These are phyloP conservation scores for Spinibarbus caldwelli DNA, from an alignment of 2,797 vertebrate species.

Conservation along the genomic window DNA sequence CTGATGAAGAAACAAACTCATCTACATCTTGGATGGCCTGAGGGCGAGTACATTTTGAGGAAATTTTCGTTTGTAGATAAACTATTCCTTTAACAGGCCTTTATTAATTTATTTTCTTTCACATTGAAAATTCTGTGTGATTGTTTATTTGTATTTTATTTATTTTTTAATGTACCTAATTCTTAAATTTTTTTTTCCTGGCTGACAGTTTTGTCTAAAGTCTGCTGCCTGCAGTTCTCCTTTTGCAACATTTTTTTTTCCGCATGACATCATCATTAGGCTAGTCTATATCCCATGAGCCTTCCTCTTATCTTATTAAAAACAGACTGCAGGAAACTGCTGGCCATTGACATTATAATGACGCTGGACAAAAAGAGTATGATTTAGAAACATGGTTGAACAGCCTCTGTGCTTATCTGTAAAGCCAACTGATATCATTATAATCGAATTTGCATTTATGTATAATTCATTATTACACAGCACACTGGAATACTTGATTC, in stretches of 20 bases:
- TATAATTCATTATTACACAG: conserved; percentile 26
- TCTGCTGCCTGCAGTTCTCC: neutral
- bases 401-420: neutral
- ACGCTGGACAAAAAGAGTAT: conserved; percentile 17
- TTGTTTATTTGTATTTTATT: no score
- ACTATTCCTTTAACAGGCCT: neutral
- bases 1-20: neutral
- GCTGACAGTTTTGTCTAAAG: neutral
- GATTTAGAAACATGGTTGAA: conserved; percentile 51
- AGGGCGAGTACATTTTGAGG: neutral
- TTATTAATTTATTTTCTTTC: neutral
- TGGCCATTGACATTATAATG: conserved; percentile 1
- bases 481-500: neutral
- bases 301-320: conserved; percentile 15
- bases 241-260: conserved; percentile 1
- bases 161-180: neutral
- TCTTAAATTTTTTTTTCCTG: neutral
- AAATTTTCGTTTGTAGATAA: neutral
- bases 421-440: conserved; percentile 9
- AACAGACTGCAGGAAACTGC: conserved; percentile 19
- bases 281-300: neutral
- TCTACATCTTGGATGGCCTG: neutral
- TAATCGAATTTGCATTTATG: conserved; percentile 20
- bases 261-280: neutral
- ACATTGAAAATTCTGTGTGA: neutral